Conservation (phyloP, 2,797 vertebrate genomes). For the Arnoldichthys spilopterus region DNA sequence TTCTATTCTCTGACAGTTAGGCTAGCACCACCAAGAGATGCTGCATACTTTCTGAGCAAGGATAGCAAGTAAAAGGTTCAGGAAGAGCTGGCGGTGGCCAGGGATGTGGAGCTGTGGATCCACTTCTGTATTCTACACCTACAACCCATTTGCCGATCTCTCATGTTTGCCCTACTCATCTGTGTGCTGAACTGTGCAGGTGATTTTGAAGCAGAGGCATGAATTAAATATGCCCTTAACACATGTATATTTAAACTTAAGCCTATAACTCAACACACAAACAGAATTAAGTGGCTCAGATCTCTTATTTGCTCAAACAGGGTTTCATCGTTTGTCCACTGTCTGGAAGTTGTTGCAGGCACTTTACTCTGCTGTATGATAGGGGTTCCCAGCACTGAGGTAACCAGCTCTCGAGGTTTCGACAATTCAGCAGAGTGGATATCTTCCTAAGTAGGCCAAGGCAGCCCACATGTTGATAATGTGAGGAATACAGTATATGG, state of each 20-base stretch:
- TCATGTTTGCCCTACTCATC: background rate
- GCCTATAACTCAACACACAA: too few species aligned
- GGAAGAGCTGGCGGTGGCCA: background rate
- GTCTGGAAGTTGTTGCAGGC: background rate
- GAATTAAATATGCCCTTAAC: background rate
- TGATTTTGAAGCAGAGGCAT: background rate
- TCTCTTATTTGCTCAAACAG: background rate
- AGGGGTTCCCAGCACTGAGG: background rate
- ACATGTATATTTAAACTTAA: background rate
- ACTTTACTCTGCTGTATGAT: background rate
- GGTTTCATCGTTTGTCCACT: background rate
- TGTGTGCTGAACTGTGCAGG: background rate
- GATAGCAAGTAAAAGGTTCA: background rate
- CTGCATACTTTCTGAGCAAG: background rate
- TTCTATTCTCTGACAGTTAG: slow-evolving; percentile 19
- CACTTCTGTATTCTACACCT: background rate
- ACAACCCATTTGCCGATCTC: too few species aligned
- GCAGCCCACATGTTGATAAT: background rate
- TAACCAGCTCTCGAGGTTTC: background rate
- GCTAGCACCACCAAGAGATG: slow-evolving; percentile 10
- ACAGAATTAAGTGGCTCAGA: background rate
- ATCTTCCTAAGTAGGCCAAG: background rate
- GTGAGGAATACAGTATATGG: background rate
- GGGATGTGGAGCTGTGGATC: too few species aligned
- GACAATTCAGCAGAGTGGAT: background rate